Percentiles rank a stretch among this genome's conserved stretches.
Evolutionary conservation across 2,888 invertebrate species (phyloP).

Genomic region (Taphrorychus bicolor): DNA sequence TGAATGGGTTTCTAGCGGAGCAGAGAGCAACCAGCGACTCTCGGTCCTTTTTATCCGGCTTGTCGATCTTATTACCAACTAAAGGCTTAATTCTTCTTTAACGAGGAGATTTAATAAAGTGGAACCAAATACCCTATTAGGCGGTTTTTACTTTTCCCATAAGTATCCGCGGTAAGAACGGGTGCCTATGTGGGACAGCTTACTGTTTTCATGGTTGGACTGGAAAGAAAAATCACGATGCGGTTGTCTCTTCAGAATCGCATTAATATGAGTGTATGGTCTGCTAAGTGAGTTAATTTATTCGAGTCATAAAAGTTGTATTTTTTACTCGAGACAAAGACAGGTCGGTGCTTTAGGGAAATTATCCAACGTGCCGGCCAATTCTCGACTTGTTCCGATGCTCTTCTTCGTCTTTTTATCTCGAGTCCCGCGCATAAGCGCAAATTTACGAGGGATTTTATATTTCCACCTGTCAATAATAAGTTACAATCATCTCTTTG

Average conservation of each 20-base stretch:
- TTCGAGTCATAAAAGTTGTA: neutral
- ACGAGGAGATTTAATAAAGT: slow-evolving; percentile 37
- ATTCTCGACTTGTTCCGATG: slow-evolving; percentile 5
- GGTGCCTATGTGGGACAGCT: slow-evolving; percentile 8
- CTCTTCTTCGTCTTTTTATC: slow-evolving; percentile 16
- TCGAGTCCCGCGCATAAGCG: slow-evolving; percentile 24
- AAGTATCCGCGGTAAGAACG: neutral
- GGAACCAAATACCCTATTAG: slow-evolving; percentile 34
- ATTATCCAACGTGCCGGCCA: slow-evolving; percentile 6
- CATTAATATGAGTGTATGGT: neutral
- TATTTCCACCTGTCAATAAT: slow-evolving; percentile 40
- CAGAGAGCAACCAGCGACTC: slow-evolving; percentile 21
- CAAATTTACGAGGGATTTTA: slow-evolving; percentile 39
- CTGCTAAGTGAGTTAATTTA: slow-evolving; percentile 1
- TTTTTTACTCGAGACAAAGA: slow-evolving; percentile 8
- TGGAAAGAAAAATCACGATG: neutral
- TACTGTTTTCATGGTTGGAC: neutral
- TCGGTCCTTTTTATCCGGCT: slow-evolving; percentile 18
- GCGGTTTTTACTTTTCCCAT: slow-evolving; percentile 13
- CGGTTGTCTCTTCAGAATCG: neutral
- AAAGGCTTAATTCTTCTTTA: slow-evolving; percentile 36
- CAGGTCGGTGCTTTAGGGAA: slow-evolving; percentile 10
- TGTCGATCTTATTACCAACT: slow-evolving; percentile 32
- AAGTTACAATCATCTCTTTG: slow-evolving; percentile 41
- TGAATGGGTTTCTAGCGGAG: slow-evolving; percentile 31